Evolutionary conservation across 2,888 invertebrate species (phyloP).

Genomic region (Dioctria rufipes): DNA sequence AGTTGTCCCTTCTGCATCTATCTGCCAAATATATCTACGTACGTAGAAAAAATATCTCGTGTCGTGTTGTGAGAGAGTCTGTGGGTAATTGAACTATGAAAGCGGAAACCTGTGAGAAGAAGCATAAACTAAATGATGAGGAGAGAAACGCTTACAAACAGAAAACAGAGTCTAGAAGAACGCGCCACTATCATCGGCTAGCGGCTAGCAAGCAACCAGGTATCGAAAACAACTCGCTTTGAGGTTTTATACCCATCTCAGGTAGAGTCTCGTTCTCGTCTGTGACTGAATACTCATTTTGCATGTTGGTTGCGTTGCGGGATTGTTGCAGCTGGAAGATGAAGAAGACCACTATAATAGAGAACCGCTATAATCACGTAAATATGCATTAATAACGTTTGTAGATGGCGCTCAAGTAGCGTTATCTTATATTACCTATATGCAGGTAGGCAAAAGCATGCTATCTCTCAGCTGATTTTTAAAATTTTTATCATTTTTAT

Average conservation of each 20-base stretch:
- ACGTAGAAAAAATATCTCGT: too few relatives aligned
- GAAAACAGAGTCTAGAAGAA: not conserved
- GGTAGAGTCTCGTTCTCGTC: too few relatives aligned
- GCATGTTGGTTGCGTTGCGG: too few relatives aligned
- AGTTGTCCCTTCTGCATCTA: too few relatives aligned
- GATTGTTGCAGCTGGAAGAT: too few relatives aligned
- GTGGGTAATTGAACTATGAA: conserved; percentile 6
- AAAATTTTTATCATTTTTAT: conserved; percentile 10
- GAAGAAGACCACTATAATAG: not conserved
- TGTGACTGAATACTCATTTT: too few relatives aligned
- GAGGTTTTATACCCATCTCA: not conserved
- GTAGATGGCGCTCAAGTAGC: conserved; percentile 45
- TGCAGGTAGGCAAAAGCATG: not conserved
- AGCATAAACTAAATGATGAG: not conserved
- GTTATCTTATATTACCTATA: conserved; percentile 16
- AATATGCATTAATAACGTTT: conserved; percentile 38
- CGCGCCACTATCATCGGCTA: not conserved
- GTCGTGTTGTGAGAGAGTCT: too few relatives aligned
- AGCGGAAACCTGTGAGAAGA: conserved; percentile 6
- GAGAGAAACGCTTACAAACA: not conserved
- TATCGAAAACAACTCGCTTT: not conserved
- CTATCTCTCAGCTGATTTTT: conserved; percentile 48
- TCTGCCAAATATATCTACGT: too few relatives aligned
- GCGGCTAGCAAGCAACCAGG: not conserved
- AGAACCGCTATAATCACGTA: conserved; percentile 46